Evolutionary conservation across 2,888 invertebrate genomes (phyloP).

Genomic region (Stenotaenia linearis): DNA sequence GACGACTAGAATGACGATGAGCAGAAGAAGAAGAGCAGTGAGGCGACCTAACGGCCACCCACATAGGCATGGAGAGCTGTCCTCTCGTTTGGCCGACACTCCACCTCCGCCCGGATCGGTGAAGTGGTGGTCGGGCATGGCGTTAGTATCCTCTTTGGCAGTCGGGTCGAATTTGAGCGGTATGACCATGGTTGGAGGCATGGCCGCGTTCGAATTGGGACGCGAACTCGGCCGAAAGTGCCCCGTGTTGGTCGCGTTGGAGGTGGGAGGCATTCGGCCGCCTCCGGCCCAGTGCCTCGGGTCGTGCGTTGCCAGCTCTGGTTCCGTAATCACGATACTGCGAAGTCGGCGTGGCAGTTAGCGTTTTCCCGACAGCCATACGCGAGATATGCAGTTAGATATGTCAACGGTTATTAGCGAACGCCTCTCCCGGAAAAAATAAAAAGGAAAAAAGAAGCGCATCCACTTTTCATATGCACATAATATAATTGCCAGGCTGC

Average conservation of each 20-base stretch:
- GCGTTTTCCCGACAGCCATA: background rate
- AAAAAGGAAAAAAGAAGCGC: no score
- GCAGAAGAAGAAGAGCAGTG: constrained; percentile 54
- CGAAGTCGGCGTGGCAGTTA: background rate
- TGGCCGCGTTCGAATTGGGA: background rate
- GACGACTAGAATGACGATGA: constrained; percentile 55
- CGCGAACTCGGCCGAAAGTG: background rate
- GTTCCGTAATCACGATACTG: background rate
- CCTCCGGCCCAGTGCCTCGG: constrained; percentile 2
- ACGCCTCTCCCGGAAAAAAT: background rate
- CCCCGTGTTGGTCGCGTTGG: background rate
- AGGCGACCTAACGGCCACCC: constrained; percentile 48
- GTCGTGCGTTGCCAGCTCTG: constrained; percentile 12
- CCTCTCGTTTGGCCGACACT: constrained; percentile 30
- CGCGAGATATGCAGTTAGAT: constrained; percentile 7
- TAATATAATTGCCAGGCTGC: background rate
- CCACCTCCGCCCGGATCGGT: constrained; percentile 28
- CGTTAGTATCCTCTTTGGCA: constrained; percentile 31
- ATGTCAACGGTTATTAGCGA: constrained; percentile 3
- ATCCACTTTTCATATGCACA: background rate
- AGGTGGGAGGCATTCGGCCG: constrained; percentile 12
- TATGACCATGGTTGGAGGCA: constrained; percentile 29
- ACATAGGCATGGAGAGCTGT: constrained; percentile 33
- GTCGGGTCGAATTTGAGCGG: constrained; percentile 32
- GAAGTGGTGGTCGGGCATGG: constrained; percentile 35